Base-by-base conservation (phyloP, 2,797 vertebrate species). In the Scyliorhinus canicula region DNA sequence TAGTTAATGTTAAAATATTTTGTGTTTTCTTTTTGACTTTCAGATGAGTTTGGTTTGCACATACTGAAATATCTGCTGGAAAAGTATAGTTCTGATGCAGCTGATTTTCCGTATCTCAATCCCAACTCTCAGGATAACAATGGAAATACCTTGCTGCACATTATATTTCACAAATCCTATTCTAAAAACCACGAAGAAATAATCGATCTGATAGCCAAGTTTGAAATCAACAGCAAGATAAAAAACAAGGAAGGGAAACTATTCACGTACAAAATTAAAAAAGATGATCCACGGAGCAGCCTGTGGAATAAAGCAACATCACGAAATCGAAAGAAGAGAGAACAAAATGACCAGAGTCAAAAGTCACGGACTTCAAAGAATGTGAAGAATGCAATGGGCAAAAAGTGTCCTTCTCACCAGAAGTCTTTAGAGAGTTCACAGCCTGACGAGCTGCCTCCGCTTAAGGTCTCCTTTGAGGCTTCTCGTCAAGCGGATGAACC, bases 121-220 rank as follows among this genome's bases (percentile, higher is more conserved):
- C 97, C 98, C 55, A 98, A 98, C 0, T 1, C 85, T 11, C 97
- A 97, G 95, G 97, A 98, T 28, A 69, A 95, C 40, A 95, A 95
- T 12, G 97, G 98, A 44, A 97, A 98, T 95, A 98, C 98, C 0
- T 95, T 98, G 94, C 97, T 98, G 97, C 98, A 98, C 84, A 52
- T 97, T 95, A 71, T 98, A 95, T 98, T 98, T 95, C 97, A 97
- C 95, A 97, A 47, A 44, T 14, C 55, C 1, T 82, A 7, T 35
- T 95, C 69, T 40, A 97, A 96, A 95, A 97, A 97, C 3, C 74
- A 96, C 4, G 96, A 96, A 95, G 97, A 95, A 96, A 95, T 98
- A 95, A 95, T 96, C 0, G 96, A 96, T 5, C 95, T 96, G 24
- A n/a, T 98, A 95, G 97, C 96, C 93, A 97, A 96, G 96, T 98